These are phyloP conservation scores for Drosophila flavopinicola DNA, from an alignment of 2,888 invertebrate genomes.

Conservation along the genomic window DNA sequence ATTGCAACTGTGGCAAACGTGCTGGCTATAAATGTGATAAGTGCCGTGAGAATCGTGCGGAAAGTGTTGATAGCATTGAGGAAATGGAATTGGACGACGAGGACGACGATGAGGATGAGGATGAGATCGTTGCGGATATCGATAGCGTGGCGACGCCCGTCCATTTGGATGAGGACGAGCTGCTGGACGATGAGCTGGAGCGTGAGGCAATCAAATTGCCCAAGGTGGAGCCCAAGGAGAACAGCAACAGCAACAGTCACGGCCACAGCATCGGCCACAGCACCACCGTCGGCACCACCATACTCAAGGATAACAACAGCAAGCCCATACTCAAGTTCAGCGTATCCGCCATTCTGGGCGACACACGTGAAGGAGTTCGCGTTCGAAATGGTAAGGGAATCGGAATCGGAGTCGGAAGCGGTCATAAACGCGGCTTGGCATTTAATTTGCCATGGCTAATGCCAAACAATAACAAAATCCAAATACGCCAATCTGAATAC, in stretches of 20 bases:
- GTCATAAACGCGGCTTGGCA: slow-evolving; percentile 67
- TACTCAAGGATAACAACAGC: slow-evolving; percentile 84
- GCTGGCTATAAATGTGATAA: slow-evolving; percentile 78
- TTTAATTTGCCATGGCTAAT: slow-evolving; percentile 78
- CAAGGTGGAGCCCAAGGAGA: slow-evolving; percentile 71
- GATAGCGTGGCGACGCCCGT: slow-evolving; percentile 63
- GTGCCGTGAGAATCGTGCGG: slow-evolving; percentile 65
- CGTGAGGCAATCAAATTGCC: slow-evolving; percentile 73
- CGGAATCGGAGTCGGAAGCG: neutral
- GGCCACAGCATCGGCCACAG: slow-evolving; percentile 27
- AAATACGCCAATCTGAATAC: slow-evolving; percentile 38
- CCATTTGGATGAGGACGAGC: slow-evolving; percentile 72
- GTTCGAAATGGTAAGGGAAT: slow-evolving; percentile 84
- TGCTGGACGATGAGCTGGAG: slow-evolving; percentile 62
- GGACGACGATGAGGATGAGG: slow-evolving; percentile 67
- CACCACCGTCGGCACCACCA: slow-evolving; percentile 70
- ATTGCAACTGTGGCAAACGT: slow-evolving; percentile 66
- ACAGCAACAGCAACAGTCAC: slow-evolving; percentile 29
- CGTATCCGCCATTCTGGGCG: slow-evolving; percentile 94
- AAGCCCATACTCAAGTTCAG: slow-evolving; percentile 95
- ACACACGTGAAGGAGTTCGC: slow-evolving; percentile 84
- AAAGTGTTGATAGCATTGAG: slow-evolving; percentile 79
- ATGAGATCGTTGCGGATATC: slow-evolving; percentile 72
- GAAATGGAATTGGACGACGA: slow-evolving; percentile 77
- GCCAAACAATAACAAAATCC: slow-evolving; percentile 61